Evolutionary conservation across 2,113 vertebrate genomes (phyloP), one percentile per base, ranked within the genome.

Genomic region (Antennarius striatus): DNA sequence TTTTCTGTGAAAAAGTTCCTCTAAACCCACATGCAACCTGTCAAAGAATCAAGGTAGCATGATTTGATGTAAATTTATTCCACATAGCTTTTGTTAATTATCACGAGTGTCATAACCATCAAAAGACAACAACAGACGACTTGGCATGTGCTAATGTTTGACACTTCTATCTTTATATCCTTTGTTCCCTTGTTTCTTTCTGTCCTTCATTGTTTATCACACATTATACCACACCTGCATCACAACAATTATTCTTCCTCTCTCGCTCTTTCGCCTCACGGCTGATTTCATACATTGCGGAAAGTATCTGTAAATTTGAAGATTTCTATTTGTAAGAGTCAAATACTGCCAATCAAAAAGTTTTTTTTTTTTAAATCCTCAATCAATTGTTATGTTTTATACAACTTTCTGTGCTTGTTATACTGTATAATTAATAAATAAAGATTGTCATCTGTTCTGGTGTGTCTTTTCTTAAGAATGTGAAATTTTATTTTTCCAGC

Each of bases 21-120:
- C 65, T 46, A 29, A 69, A 64, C 16, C 58, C 73, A 52, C 62
- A 58, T 4, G 28, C 45, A 60, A 83, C 58, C 81, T 86, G 86
- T 89, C 83, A 81, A 51, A 77, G 72, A 88, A 79, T 83, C 63
- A 74, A 75, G 67, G 72, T 55, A 46, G 16, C 16, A 1, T 67
- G 63, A 61, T 61, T 73, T 77, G 39, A 56, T 66, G 81, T 61
- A 64, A 84, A 85, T 68, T 39, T 63, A 68, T 87, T 84, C 75
- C 70, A 77, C 42, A 79, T 79, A 71, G 71, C 81, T 84, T 78
- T 81, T 75, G 79, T 73, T 86, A 88, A 88, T 90, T 90, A 84
- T 87, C 79, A 80, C 82, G 83, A 76, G 87, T 86, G 87, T 90
- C 89, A 87, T 54, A 86, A 85, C 63, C 86, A 84, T 89, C 87